Conservation (phyloP, 2,797 vertebrate species). For the Cuculus canorus region DNA sequence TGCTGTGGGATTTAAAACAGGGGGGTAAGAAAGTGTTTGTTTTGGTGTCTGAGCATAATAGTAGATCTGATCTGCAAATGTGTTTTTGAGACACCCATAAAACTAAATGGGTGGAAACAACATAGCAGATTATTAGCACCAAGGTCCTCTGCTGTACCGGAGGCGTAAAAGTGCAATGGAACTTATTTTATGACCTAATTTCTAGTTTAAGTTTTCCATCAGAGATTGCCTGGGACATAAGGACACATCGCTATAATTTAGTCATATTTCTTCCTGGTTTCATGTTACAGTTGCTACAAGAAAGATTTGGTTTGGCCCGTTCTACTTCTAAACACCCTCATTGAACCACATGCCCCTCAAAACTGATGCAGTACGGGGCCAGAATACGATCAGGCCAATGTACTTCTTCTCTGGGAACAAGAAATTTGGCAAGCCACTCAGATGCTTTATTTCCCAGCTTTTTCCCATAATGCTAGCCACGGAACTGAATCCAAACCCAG, state of each 20-base stretch:
- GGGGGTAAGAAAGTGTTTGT: conserved; percentile 32
- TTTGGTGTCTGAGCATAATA: neutral
- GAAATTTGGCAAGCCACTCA: neutral
- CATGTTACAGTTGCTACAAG: neutral
- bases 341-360: neutral
- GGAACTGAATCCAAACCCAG: neutral
- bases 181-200: conserved; percentile 45
- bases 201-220: conserved; percentile 33
- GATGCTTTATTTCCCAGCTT: neutral
- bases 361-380: neutral
- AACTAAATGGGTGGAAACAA: conserved; percentile 4
- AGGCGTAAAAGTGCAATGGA: neutral
- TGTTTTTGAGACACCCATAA: neutral
- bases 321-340: neutral
- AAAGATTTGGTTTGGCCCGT: neutral
- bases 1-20: neutral
- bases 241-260: neutral
- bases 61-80: neutral
- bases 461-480: neutral
- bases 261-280: neutral
- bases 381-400: neutral
- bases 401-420: neutral
- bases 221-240: conserved; percentile 17
- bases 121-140: conserved; percentile 29
- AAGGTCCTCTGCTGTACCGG: neutral